Evolutionary conservation across 23 tunicate species (phyloP), one percentile per base, ranked within the genome.

Genomic region (Ciona savignyi): DNA sequence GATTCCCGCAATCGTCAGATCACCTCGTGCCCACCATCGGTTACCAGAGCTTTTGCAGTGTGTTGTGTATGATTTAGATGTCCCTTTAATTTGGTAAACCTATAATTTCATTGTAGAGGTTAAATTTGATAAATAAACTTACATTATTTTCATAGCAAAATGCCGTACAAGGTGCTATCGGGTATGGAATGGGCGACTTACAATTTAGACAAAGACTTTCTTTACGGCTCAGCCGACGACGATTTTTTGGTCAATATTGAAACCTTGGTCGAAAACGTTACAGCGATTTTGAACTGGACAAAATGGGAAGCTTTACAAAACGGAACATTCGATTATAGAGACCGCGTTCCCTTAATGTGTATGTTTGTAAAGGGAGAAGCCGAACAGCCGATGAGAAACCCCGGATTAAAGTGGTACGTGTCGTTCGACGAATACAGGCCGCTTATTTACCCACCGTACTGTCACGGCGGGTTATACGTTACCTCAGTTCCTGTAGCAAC

Each of bases 141-240:
- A n/a, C n/a, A n/a, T n/a, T n/a, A n/a, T 3, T 25, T 31, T 20
- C 26, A 26, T 28, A 76, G 89, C 19, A 68, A 77, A 26, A 84
- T 84, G 89, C 89, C 89, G 1, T 77, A 62, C 73, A 84, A 84
- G 30, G 89, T 84, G 2, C 73, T 84, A 4, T 75, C 89, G 9
- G 89, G 82, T 6, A 84, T 84, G 89, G 89, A 84, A 33, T 84
- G 89, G 89, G 89, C 89, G 6, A 68, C 77, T 4, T 22, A 70
- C 27, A 64, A 71, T 27, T 51, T 84, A 42, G 34, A 27, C 3
- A 2, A 30, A 0, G 62, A 84, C 73, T 29, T 29, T 20, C 42
- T 70, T 1, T 77, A 77, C 62, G 78, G 78, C 1, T 84, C 89
- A 2, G 89, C 89, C 3, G 89, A 84, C 75, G 89, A 84, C 69